Base-by-base conservation (phyloP, 1,140 invertebrate genomes). In the Dinoponera quadriceps region DNA sequence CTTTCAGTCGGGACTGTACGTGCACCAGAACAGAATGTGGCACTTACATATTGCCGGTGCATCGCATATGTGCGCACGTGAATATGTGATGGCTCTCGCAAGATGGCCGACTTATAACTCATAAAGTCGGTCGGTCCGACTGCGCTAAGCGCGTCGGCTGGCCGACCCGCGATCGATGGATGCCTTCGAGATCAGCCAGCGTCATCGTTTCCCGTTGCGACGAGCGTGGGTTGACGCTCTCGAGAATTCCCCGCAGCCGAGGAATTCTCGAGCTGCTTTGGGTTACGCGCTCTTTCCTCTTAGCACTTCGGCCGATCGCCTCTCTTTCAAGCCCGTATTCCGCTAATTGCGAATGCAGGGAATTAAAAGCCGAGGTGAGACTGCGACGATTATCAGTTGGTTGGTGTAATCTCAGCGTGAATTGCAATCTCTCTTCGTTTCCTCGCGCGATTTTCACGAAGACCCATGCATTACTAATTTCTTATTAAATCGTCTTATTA, bases 101-200 rank as follows among this genome's bases (percentile, higher is more conserved):
- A 94, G 91, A 94, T 94, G 93, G 92, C 93, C 91, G 92, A 92
- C 92, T 93, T 93, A 92, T 92, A 93, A 93, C 90, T 93, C 92
- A 92, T 93, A 93, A 94, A 93, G 90, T 93, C 88, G 88, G 88
- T 88, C 85, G 88, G 85, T 66, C 82, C 86, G 84, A 81, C 87
- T 89, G 85, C 88, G 88, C 88, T 88, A 89, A 89, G 87, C 85
- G 87, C 85, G 89, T 83, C 86, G 85, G 85, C 85, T 87, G 85
- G 85, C 77, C 88, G 85, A 88, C 80, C 87, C 81, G 85, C 91
- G 92, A 93, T 93, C 92, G 92, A 92, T 92, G 90, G 87, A 90
- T 91, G 89, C 84, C 89, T 91, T 89, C 74, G 85, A 89, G 88
- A 90, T 91, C 90, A 86, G 87, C 77, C 66, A 77, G 83, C 83